Percentiles rank a stretch among this genome's conserved stretches.
Conservation (phyloP, 2,113 vertebrate species). For the Mus pahari region DNA sequence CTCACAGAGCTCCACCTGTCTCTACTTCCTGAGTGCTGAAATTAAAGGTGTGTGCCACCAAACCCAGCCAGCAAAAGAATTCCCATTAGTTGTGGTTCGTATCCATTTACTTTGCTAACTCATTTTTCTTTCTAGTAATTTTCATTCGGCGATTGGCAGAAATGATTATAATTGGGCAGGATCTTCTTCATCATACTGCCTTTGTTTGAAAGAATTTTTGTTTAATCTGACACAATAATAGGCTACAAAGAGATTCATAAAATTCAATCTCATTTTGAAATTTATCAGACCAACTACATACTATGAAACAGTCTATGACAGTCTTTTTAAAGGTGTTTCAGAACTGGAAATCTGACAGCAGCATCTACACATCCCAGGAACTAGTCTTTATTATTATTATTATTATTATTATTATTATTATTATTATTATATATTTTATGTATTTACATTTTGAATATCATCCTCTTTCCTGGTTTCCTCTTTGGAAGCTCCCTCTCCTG, state of each 20-base stretch:
- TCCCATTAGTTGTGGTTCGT: constrained; percentile 50
- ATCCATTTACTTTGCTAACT: constrained; percentile 74
- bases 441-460: too few relatives aligned
- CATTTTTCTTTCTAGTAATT: constrained; percentile 75
- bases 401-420: too few relatives aligned
- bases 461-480: too few relatives aligned
- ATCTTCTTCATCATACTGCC: constrained; percentile 73
- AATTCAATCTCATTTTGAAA: constrained; percentile 67
- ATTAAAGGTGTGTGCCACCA: too few relatives aligned
- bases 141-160: constrained; percentile 69
- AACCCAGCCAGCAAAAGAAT: constrained; percentile 25
- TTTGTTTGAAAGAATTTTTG: constrained; percentile 60
- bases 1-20: too few relatives aligned
- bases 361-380: background rate
- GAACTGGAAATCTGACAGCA: background rate
- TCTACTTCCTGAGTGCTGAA: too few relatives aligned
- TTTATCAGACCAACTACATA: constrained; percentile 26
- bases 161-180: constrained; percentile 63
- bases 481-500: too few relatives aligned
- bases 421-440: too few relatives aligned
- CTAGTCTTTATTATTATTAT: background rate
- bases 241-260: constrained; percentile 79
- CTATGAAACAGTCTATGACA: constrained; percentile 63
- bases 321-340: constrained; percentile 68
- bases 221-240: constrained; percentile 73